Base-by-base conservation (phyloP, 1,140 invertebrate genomes). In the Saccostrea cuccullata region DNA sequence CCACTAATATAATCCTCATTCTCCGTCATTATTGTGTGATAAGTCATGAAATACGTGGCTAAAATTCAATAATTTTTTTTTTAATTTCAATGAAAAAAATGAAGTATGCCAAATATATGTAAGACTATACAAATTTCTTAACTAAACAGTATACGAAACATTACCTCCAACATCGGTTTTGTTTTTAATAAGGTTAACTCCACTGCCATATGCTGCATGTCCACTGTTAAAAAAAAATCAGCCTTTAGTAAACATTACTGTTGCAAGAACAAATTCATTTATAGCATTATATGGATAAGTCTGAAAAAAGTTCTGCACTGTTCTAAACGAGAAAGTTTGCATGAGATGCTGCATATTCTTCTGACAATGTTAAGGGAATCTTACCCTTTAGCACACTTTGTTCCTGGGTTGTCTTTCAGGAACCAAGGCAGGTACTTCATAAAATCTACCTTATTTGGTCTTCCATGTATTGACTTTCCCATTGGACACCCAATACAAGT, bases 31-130 rank as follows among this genome's bases (percentile, higher is more conserved):
- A 97, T 96, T 0, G 96, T 96, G 93, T 99, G 98, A 93, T 98
- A 99, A 1, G 97, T 96, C 98, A 98, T 98, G 90, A 98, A 98
- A 94, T 97, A 97, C 0, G 97, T 97, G 30, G 98, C 97, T 93
- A 90, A 64, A 91, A 95, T 55, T 9, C 23, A 55, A 20, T 6
- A 55, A 82, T 15, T 8, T 6, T 17, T 23, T 82, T 47, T 36
- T 13, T 26, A 77, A n/a, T n/a, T n/a, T n/a, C n/a, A n/a, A n/a
- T n/a, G n/a, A n/a, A n/a, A n/a, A n/a, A n/a, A n/a, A n/a, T n/a
- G n/a, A n/a, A n/a, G n/a, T n/a, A n/a, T n/a, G n/a, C n/a, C n/a
- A n/a, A n/a, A n/a, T n/a, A n/a, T n/a, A n/a, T n/a, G n/a, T n/a
- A n/a, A n/a, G n/a, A n/a, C n/a, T n/a, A n/a, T n/a, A n/a, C n/a